Conservation (phyloP, 2,797 vertebrate genomes). For the Phoxinus dragarum region DNA sequence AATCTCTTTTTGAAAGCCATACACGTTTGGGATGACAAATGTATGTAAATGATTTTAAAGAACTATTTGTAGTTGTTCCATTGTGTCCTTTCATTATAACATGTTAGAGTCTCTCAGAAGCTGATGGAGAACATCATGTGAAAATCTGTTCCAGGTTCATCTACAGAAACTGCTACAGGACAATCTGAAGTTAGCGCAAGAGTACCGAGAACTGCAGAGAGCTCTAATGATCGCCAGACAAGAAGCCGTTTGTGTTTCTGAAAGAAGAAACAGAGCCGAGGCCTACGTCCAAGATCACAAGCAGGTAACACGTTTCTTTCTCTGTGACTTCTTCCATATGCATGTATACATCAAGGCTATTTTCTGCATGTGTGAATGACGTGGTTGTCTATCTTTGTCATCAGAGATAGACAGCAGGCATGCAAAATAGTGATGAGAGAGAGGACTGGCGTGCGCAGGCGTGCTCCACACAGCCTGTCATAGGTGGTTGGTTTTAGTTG, state of each 20-base stretch:
- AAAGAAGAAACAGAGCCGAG: slow-evolving; percentile 70
- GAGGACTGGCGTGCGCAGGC: slow-evolving; percentile 19
- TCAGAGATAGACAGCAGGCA: slow-evolving; percentile 51
- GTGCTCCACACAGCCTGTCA: slow-evolving; percentile 63
- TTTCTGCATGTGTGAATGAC: slow-evolving; percentile 36
- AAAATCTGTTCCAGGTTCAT: slow-evolving; percentile 70
- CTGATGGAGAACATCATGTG: slow-evolving; percentile 15
- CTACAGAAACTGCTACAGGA: slow-evolving; percentile 72
- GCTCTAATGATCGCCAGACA: slow-evolving; percentile 72
- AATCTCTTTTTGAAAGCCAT: neutral
- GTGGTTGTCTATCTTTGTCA: slow-evolving; percentile 27
- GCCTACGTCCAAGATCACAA: slow-evolving; percentile 71
- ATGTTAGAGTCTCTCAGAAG: neutral
- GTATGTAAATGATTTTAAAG: no score
- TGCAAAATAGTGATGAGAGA: slow-evolving; percentile 45
- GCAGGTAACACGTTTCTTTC: slow-evolving; percentile 74
- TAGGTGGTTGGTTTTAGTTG: slow-evolving; percentile 69
- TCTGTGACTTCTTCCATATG: neutral
- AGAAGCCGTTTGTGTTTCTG: slow-evolving; percentile 66
- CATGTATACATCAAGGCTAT: slow-evolving; percentile 1
- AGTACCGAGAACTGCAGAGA: slow-evolving; percentile 75
- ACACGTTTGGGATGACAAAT: neutral
- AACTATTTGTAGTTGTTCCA: neutral
- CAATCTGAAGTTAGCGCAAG: slow-evolving; percentile 77
- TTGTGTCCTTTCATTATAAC: neutral